Percentiles rank a stretch among this genome's conserved stretches.
Conservation (phyloP, 23 tunicate genomes). For the Styela clava region DNA sequence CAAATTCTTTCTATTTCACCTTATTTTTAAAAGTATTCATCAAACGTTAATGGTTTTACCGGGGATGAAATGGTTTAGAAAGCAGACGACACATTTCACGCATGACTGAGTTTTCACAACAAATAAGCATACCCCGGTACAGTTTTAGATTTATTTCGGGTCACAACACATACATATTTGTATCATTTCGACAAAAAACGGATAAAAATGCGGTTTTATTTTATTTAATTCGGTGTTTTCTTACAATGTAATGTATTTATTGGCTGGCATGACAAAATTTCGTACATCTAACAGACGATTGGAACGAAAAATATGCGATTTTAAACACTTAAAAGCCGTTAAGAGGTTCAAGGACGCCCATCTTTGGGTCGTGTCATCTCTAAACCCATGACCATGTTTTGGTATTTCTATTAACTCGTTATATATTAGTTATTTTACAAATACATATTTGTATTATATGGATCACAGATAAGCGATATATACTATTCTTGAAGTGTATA, state of each 20-base stretch:
- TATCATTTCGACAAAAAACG: neutral
- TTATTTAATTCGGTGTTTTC: neutral
- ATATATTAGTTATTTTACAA: neutral
- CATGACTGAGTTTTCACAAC: neutral
- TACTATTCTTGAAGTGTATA: too few relatives aligned
- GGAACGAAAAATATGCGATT: neutral
- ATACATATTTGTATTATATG: too few relatives aligned
- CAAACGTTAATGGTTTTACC: too few relatives aligned
- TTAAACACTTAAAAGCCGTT: neutral
- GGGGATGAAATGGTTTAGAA: too few relatives aligned
- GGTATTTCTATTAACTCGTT: neutral
- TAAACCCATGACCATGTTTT: neutral
- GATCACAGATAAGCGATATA: too few relatives aligned
- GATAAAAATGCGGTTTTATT: neutral
- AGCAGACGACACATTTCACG: neutral
- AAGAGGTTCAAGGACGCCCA: neutral
- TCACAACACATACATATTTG: neutral
- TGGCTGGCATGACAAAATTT: neutral
- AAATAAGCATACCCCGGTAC: too few relatives aligned
- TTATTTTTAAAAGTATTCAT: too few relatives aligned
- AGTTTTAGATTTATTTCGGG: too few relatives aligned
- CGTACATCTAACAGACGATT: neutral
- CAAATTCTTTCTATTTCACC: too few relatives aligned
- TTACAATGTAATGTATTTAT: neutral
- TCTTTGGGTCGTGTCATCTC: neutral